A percentile compares a stretch with the other conserved stretches of the same genome.
phyloP scores from a whole-genome alignment of 2,888 invertebrate species.

The Hemaris fuciformis region DNA sequence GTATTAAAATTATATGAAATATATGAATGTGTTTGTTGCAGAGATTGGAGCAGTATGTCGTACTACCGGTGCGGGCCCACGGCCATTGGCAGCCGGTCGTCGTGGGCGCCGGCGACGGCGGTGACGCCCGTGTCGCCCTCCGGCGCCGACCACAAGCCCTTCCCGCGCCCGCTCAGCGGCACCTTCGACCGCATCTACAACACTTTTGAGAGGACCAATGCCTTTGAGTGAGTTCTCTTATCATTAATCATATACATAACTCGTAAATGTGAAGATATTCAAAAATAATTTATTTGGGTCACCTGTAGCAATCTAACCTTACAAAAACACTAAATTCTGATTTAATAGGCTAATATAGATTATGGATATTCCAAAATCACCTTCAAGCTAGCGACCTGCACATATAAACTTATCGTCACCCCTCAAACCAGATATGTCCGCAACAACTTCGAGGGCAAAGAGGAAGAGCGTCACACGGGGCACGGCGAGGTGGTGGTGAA shows the following conservation, averaged over 20 bases:
- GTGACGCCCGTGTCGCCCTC: conserved; percentile 56
- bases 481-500: conserved; percentile 72
- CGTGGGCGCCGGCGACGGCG: conserved; percentile 81
- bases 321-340: too few relatives aligned
- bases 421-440: conserved; percentile 21
- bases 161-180: conserved; percentile 70
- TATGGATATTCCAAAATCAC: not conserved
- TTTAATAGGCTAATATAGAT: too few relatives aligned
- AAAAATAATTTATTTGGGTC: too few relatives aligned
- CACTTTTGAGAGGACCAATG: conserved; percentile 75
- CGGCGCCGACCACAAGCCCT: conserved; percentile 56
- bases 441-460: conserved; percentile 27
- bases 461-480: conserved; percentile 59
- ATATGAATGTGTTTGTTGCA: conserved; percentile 44
- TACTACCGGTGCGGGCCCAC: conserved; percentile 74
- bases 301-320: too few relatives aligned
- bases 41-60: conserved; percentile 58
- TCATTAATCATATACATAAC: too few relatives aligned
- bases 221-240: conserved; percentile 69
- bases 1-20: too few relatives aligned
- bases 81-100: conserved; percentile 72
- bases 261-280: too few relatives aligned
- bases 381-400: not conserved
- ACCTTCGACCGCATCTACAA: conserved; percentile 78
- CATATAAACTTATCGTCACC: conserved; percentile 15